Percentiles rank a stretch among this genome's conserved stretches.
These are phyloP conservation scores for Drosophila prostipennis DNA, from an alignment of 2,888 invertebrate genomes.

Conservation along the genomic window DNA sequence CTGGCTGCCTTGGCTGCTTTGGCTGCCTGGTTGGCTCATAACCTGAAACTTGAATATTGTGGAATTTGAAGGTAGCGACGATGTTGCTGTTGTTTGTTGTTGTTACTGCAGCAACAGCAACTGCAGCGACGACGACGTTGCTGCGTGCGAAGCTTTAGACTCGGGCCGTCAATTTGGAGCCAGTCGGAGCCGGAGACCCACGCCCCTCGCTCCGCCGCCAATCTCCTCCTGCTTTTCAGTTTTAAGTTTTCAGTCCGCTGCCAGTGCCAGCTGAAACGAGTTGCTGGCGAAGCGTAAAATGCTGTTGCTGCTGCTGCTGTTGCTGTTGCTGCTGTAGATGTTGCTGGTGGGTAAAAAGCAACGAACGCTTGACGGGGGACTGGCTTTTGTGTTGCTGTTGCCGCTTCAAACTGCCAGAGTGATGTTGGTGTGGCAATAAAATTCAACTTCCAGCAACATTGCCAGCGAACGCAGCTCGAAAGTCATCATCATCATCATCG, in stretches of 20 bases:
- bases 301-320: conserved; percentile 28
- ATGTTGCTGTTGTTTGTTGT: conserved; percentile 29
- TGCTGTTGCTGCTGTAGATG: conserved; percentile 19
- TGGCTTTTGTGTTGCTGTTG: conserved; percentile 37
- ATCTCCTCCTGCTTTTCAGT: conserved; percentile 17
- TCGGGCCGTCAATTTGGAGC: conserved; percentile 75
- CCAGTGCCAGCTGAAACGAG: conserved; percentile 70
- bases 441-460: conserved; percentile 68
- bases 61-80: conserved; percentile 77
- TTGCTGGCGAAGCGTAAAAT: conserved; percentile 78
- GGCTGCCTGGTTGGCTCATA: conserved; percentile 71
- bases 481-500: conserved; percentile 36
- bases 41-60: conserved; percentile 80
- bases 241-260: conserved; percentile 32
- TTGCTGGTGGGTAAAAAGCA: conserved; percentile 50
- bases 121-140: conserved; percentile 13
- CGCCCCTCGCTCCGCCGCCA: conserved; percentile 30
- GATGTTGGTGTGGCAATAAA: conserved; percentile 75
- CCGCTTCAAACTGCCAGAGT: conserved; percentile 43
- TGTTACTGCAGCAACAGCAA: conserved; percentile 37
- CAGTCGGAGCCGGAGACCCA: conserved; percentile 46
- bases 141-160: conserved; percentile 80
- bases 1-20: conserved; percentile 34
- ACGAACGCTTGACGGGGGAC: conserved; percentile 47
- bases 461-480: conserved; percentile 37